Base-by-base conservation (phyloP, 2,888 invertebrate species). In the Xylota sylvarum region DNA sequence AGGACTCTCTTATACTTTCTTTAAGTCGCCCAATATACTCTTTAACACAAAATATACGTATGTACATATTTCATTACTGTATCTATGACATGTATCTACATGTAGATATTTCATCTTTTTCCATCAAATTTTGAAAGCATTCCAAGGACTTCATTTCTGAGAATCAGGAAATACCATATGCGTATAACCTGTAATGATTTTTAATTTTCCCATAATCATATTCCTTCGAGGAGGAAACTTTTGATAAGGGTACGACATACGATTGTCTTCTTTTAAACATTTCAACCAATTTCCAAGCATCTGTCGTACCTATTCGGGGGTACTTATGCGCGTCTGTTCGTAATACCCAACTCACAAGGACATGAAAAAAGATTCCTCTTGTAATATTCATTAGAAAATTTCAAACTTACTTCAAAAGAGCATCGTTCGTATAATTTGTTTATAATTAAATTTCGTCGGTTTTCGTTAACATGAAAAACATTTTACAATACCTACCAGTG, bases 121-220 rank as follows among this genome's bases (percentile, higher is more conserved):
- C 23, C 23, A 23, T 3, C 23, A 23, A 23, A 23, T 2, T 23
- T 23, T 23, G 23, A 23, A 23, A 3, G 23, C 23, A 23, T 3
- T 23, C 3, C 23, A 23, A 23, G 23, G 23, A 23, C 23, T 23
- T 3, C 3, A 3, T 23, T 23, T 23, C 23, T 3, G 23, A 23
- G 23, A 23, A 23, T 3, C 23, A 23, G 3, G 23, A 3, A 23
- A 23, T 23, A 23, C 37, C 37, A 37, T 10, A 37, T 37, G 37
- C 10, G 40, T 5, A 14, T 9, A 43, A 14, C n/a, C 40, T 14
- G n/a, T n/a, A 43, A n/a, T n/a, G 40, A 43, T 43, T 43, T 43
- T 43, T 43, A 43, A 43, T n/a, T 43, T 43, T n/a, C n/a, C 5
- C 9, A 43, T n/a, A 43, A 43, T 43, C 40, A 43, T 43, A 37